Evolutionary conservation across 2,113 vertebrate genomes (phyloP).

Genomic region (Oncorhynchus gorbuscha): DNA sequence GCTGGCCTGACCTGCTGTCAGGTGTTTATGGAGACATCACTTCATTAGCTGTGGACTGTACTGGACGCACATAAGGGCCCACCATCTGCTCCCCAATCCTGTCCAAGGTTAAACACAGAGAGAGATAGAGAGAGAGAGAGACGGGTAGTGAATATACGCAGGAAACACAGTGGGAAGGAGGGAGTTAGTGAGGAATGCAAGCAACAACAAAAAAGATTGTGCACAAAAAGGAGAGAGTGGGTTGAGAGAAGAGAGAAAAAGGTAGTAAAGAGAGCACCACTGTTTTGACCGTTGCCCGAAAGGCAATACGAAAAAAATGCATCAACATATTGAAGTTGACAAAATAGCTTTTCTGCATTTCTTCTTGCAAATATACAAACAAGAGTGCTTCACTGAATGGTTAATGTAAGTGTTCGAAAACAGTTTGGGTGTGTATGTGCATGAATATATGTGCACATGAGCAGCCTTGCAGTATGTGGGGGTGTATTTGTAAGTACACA

Average conservation of each 20-base stretch:
- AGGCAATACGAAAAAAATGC: not conserved
- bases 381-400: not conserved
- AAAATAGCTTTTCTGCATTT: not conserved
- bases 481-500: not conserved
- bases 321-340: not conserved
- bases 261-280: too few species aligned
- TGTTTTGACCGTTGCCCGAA: too few species aligned
- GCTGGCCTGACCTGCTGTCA: conserved; percentile 64
- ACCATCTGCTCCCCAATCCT: conserved; percentile 69
- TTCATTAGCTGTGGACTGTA: conserved; percentile 67
- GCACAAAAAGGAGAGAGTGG: too few species aligned
- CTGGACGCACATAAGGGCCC: conserved; percentile 66
- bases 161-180: conserved; percentile 40
- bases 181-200: not conserved
- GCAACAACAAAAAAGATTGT: too few species aligned
- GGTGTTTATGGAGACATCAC: conserved; percentile 76
- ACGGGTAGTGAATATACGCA: conserved; percentile 22
- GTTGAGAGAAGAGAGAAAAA: too few species aligned
- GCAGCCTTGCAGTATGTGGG: not conserved
- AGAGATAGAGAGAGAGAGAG: not conserved
- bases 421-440: not conserved
- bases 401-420: not conserved
- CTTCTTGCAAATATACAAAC: not conserved
- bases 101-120: conserved; percentile 71
- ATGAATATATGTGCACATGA: not conserved